Evolutionary conservation across 2,113 vertebrate species (phyloP).

Genomic region (Poeciliopsis occidentalis): DNA sequence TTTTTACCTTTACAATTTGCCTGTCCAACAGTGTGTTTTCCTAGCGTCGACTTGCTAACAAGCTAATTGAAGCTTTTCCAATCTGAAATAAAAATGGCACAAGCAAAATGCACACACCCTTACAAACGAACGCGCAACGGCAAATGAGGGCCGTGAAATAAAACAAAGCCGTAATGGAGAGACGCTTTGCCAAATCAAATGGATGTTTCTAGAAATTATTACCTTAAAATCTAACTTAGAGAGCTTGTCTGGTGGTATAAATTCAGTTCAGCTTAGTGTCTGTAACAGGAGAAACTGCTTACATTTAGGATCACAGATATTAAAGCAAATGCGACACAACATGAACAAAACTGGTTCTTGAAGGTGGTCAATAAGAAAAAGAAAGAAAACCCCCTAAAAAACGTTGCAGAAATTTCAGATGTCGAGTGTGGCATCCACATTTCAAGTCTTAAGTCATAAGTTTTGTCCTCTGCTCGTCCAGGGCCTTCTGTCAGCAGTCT

Average conservation of each 20-base stretch:
- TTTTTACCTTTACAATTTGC: neutral
- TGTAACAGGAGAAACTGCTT: constrained; percentile 3
- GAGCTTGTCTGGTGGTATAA: neutral
- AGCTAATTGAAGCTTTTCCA: constrained; percentile 22
- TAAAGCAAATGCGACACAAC: constrained; percentile 24
- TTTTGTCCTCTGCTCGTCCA: constrained; percentile 1
- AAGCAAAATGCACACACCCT: constrained; percentile 11
- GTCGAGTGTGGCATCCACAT: neutral
- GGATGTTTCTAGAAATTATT: neutral
- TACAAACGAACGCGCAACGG: neutral
- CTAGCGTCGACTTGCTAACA: constrained; percentile 6
- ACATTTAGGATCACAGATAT: neutral
- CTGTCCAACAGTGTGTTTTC: neutral
- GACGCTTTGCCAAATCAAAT: neutral
- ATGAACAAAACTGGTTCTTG: neutral
- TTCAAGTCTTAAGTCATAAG: neutral
- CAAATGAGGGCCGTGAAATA: constrained; percentile 1
- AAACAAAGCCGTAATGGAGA: neutral
- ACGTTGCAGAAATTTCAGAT: constrained; percentile 19
- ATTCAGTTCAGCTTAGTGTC: neutral
- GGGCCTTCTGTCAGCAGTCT: constrained; percentile 73
- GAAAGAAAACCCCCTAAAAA: neutral
- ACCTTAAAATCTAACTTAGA: neutral
- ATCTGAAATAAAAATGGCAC: constrained; percentile 1
- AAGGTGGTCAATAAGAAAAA: neutral